These are phyloP conservation scores for Eucera pruinosa DNA, from an alignment of 2,888 invertebrate species.

Conservation along the genomic window DNA sequence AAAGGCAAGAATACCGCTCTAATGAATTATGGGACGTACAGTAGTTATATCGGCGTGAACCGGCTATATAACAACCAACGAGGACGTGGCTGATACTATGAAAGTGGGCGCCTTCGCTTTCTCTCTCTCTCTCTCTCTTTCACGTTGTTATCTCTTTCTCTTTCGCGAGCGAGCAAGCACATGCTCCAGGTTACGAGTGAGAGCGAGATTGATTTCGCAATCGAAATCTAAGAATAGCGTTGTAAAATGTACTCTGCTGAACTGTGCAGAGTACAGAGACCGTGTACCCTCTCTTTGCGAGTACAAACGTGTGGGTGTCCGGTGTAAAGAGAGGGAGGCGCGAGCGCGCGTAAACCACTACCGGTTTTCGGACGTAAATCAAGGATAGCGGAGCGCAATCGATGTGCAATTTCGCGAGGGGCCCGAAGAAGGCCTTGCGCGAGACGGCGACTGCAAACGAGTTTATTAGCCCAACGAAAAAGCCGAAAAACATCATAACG, in stretches of 20 bases:
- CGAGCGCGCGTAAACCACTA: constrained; percentile 53
- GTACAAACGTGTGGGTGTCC: constrained; percentile 24
- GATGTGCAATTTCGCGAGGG: constrained; percentile 60
- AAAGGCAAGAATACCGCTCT: constrained; percentile 62
- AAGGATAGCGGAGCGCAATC: constrained; percentile 67
- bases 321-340: neutral
- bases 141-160: neutral
- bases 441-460: constrained; percentile 46
- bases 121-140: neutral
- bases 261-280: constrained; percentile 3
- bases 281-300: neutral
- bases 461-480: constrained; percentile 62
- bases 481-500: constrained; percentile 38
- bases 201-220: constrained; percentile 75
- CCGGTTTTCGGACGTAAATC: constrained; percentile 72
- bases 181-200: constrained; percentile 66
- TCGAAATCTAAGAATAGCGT: constrained; percentile 72
- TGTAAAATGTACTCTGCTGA: constrained; percentile 56
- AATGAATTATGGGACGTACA: constrained; percentile 72
- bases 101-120: constrained; percentile 52
- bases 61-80: constrained; percentile 59
- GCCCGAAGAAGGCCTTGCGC: neutral
- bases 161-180: constrained; percentile 15
- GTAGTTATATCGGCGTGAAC: constrained; percentile 65
- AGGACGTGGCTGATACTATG: constrained; percentile 58